Base-by-base conservation (phyloP, 2,888 invertebrate genomes). In the Herminia tarsipennalis region DNA sequence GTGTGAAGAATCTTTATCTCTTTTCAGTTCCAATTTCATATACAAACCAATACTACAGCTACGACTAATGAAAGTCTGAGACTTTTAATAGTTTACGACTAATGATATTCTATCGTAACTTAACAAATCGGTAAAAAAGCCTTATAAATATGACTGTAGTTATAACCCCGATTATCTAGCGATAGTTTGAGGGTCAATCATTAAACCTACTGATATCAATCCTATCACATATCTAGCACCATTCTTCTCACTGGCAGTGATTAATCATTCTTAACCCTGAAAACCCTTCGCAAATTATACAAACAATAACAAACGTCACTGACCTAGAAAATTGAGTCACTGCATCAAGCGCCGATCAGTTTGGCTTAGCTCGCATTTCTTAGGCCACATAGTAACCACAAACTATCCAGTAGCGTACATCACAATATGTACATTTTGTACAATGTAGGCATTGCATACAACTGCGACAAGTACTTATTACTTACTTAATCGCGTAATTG, bases 221-320 rank as follows among this genome's bases (percentile, higher is more conserved):
- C 22, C 34, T 47, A 46, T 44, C 51, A 52, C 56, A 35, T 50
- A 44, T 54, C 43, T 66, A 70, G 71, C 70, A 70, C 70, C 71
- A 56, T 52, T 55, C 25, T 38, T 53, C 40, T 62, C 56, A 64
- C 55, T 64, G 54, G 66, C 54, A 63, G 66, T 59, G 64, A 54
- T 46, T 28, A 36, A 27, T 47, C 29, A 27, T 3, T n/a, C 17
- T 6, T 35, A 17, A 34, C 48, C 13, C 17, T 14, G 20, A 29
- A 29, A 36, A 36, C 36, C 35, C 9, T 9, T 33, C 21, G 17
- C 14, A 38, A 13, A 40, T 37, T 46, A 47, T 45, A 28, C 64
- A 44, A 47, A 54, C 47, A 43, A 17, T 50, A 34, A 43, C 9
- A 34, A 27, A 44, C 13, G 27, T 5, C 9, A 20, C 9, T 38